Percentiles rank a stretch among this genome's conserved stretches.
Evolutionary conservation across 1,140 invertebrate species (phyloP).

Genomic region (Conus ventricosus): DNA sequence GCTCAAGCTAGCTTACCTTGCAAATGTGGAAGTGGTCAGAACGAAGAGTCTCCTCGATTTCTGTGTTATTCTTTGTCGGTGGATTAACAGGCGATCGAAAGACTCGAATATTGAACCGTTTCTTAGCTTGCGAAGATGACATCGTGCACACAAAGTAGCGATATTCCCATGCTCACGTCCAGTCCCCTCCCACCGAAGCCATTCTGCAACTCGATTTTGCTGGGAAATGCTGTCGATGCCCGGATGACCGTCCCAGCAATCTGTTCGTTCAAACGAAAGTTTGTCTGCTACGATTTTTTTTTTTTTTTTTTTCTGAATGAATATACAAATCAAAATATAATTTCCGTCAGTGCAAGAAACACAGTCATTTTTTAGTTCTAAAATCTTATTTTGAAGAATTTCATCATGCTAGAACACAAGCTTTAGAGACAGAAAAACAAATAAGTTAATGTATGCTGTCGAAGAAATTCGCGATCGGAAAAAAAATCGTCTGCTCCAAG

Average conservation of each 20-base stretch:
- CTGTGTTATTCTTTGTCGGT: slow-evolving; percentile 63
- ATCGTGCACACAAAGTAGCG: slow-evolving; percentile 35
- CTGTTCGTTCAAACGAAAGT: slow-evolving; percentile 1
- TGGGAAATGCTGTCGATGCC: slow-evolving; percentile 40
- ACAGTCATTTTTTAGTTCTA: too few relatives aligned
- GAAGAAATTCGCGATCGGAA: too few relatives aligned
- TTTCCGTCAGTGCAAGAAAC: too few relatives aligned
- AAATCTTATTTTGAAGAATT: too few relatives aligned
- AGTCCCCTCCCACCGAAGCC: slow-evolving; percentile 43
- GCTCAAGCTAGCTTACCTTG: slow-evolving; percentile 56
- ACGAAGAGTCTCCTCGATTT: slow-evolving; percentile 67
- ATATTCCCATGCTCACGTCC: slow-evolving; percentile 48
- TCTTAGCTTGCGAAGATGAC: slow-evolving; percentile 54
- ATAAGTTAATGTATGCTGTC: too few relatives aligned
- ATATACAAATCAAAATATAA: too few relatives aligned
- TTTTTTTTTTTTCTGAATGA: too few relatives aligned
- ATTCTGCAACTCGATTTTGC: slow-evolving; percentile 32
- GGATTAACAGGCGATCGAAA: slow-evolving; percentile 63
- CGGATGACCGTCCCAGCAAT: slow-evolving; percentile 44
- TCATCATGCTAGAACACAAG: too few relatives aligned
- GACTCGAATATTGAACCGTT: slow-evolving; percentile 64
- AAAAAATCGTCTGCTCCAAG: too few relatives aligned
- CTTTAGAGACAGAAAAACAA: too few relatives aligned
- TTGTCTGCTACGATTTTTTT: not conserved
- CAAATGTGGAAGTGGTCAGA: slow-evolving; percentile 68